Percentiles rank a stretch among this genome's conserved stretches.
Evolutionary conservation across 2,888 invertebrate species (phyloP).

Genomic region (Plemyria rubiginata): DNA sequence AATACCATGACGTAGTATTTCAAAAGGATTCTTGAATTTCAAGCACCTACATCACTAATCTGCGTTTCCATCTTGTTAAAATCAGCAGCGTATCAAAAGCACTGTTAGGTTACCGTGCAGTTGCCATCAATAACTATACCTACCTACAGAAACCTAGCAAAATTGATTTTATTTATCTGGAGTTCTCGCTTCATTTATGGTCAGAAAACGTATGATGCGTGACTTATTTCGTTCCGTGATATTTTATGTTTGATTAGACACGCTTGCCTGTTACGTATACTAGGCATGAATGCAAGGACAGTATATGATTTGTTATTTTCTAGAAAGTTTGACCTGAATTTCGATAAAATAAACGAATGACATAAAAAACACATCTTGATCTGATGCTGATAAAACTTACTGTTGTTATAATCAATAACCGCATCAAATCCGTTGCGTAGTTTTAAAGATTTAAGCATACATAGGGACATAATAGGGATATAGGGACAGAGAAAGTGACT

Average conservation of each 20-base stretch:
- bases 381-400: too few relatives aligned
- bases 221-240: conserved; percentile 47
- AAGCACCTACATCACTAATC: conserved; percentile 59
- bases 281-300: background rate
- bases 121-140: conserved; percentile 20
- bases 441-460: too few relatives aligned
- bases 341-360: too few relatives aligned
- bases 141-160: conserved; percentile 46
- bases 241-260: conserved; percentile 26
- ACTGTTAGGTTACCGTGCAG: conserved; percentile 25
- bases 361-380: too few relatives aligned
- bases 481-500: too few relatives aligned
- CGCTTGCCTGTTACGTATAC: conserved; percentile 5
- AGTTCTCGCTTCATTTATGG: conserved; percentile 61
- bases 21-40: background rate
- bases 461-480: too few relatives aligned
- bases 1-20: background rate
- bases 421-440: too few relatives aligned
- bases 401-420: too few relatives aligned
- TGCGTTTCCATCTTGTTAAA: conserved; percentile 73
- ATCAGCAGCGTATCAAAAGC: conserved; percentile 75
- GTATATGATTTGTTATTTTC: background rate
- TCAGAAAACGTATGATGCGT: conserved; percentile 48
- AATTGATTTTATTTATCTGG: conserved; percentile 67
- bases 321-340: too few relatives aligned